Percentiles rank a stretch among this genome's conserved stretches.
phyloP scores from a whole-genome alignment of 1,140 invertebrate genomes.

The Apis cerana region DNA sequence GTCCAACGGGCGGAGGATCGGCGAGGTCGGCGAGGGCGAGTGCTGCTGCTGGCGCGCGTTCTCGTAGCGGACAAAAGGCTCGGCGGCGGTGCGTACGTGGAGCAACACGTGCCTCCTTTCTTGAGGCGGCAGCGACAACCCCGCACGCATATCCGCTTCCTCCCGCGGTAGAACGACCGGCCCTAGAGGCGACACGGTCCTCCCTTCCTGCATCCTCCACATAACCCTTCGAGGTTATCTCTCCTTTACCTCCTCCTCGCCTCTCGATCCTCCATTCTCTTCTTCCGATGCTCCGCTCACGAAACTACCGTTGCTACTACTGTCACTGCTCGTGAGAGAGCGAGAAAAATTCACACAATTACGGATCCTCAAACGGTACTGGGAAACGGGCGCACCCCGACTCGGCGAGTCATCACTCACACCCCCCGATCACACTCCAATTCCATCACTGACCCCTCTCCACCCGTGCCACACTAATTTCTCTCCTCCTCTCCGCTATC shows the following conservation, averaged over 20 bases:
- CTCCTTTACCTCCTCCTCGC: slow-evolving; percentile 51
- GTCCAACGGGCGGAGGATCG: slow-evolving; percentile 54
- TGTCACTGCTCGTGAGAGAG: not conserved
- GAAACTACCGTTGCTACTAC: too few relatives aligned
- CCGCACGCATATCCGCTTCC: slow-evolving; percentile 67
- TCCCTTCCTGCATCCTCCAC: slow-evolving; percentile 78
- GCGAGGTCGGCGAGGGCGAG: slow-evolving; percentile 49
- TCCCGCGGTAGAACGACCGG: slow-evolving; percentile 70
- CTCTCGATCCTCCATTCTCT: slow-evolving; percentile 35
- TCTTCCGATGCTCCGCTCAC: not conserved
- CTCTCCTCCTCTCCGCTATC: too few relatives aligned
- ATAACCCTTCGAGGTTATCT: slow-evolving; percentile 54
- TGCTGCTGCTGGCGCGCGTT: slow-evolving; percentile 63
- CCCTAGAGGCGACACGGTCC: slow-evolving; percentile 75
- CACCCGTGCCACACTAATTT: too few relatives aligned
- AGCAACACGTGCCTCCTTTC: slow-evolving; percentile 72
- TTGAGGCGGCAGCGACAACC: slow-evolving; percentile 61
- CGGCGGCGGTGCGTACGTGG: slow-evolving; percentile 70
- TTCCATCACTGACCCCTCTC: too few relatives aligned
- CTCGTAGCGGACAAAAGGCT: slow-evolving; percentile 74
- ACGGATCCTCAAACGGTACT: too few relatives aligned
- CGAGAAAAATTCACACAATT: too few relatives aligned
- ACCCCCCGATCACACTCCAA: not conserved
- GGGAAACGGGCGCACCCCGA: not conserved
- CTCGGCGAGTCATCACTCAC: slow-evolving; percentile 22